Evolutionary conservation across 1,140 invertebrate genomes (phyloP), one percentile per base, ranked within the genome.

Genomic region (Asobara japonica): DNA sequence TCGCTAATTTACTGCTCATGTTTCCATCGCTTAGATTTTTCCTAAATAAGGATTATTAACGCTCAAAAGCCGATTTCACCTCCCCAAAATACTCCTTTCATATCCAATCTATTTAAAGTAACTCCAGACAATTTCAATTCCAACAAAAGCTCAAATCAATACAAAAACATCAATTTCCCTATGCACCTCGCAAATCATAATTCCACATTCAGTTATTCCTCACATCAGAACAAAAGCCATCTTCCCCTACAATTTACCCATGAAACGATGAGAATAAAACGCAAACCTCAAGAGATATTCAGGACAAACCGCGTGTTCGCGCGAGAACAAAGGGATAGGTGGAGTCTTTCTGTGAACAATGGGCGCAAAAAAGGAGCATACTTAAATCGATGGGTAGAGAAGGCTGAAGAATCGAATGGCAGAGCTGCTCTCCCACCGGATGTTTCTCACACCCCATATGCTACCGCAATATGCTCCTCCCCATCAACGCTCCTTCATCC

Each of bases 401-500:
- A 25, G 51, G 13, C 22, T 56, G 6, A 27, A 56, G 51, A 56
- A 56, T 20, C 51, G 22, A 56, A 27, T 27, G 51, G 51, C 18
- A 62, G 25, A 60, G n/a, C 27, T 29, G 31, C 27, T 29, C 60
- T 30, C 29, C 60, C 60, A 62, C 60, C 60, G 60, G 60, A 62
- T 62, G 60, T 62, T 62, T 31, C 25, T 62, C 60, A 31, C 60
- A 62, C 60, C 27, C 29, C 27, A 62, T 62, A 30, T 62, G 60
- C n/a, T 62, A 62, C 60, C 60, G 29, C 60, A 62, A 30, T 62
- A 31, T 18, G 29, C 60, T 62, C 27, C 60, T 62, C 60, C 25
- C n/a, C n/a, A 10, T 48, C 31, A 16, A 7, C 41, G 18, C n/a
- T 62, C 31, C 60, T 5, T 48, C 41, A 68, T 76, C 75, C 74